phyloP scores from a whole-genome alignment of 2,888 invertebrate genomes.

The Netelia inedita region DNA sequence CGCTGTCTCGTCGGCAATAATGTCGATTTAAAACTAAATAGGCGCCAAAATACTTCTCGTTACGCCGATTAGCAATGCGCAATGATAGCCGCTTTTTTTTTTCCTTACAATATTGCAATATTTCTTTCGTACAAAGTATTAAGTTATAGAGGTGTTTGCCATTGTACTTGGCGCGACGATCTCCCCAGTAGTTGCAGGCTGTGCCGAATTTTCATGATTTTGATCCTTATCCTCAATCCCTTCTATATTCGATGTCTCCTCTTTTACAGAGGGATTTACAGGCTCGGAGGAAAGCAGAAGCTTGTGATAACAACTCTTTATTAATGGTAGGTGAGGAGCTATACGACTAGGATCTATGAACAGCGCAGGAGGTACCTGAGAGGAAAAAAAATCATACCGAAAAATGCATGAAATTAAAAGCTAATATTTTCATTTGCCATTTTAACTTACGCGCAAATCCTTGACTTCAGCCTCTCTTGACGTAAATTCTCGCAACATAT shows the following conservation, averaged over 20 bases:
- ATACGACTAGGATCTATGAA: slow-evolving; percentile 90
- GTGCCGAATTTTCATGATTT: not conserved
- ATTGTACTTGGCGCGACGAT: slow-evolving; percentile 38
- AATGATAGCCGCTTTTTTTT: slow-evolving; percentile 6
- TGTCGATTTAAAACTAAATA: not conserved
- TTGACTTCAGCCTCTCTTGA: slow-evolving; percentile 91
- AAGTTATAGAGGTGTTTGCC: slow-evolving; percentile 60
- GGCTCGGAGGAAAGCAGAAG: slow-evolving; percentile 77
- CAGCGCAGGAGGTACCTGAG: slow-evolving; percentile 87
- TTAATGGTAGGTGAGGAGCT: slow-evolving; percentile 88
- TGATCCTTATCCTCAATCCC: slow-evolving; percentile 6
- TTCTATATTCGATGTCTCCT: slow-evolving; percentile 10
- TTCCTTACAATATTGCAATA: not conserved
- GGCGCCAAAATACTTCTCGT: not conserved
- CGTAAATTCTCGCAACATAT: slow-evolving; percentile 93
- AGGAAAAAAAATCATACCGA: slow-evolving; percentile 59
- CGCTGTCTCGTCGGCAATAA: slow-evolving; percentile 8
- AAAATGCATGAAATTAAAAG: slow-evolving; percentile 30
- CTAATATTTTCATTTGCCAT: slow-evolving; percentile 35
- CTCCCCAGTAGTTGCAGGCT: not conserved
- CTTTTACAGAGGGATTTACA: not conserved
- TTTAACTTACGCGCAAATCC: slow-evolving; percentile 88
- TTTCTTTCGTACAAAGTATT: not conserved
- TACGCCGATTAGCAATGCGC: not conserved
- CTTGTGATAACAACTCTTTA: slow-evolving; percentile 85